phyloP scores from a whole-genome alignment of 2,888 invertebrate genomes.

The Hyposoter didymator region DNA sequence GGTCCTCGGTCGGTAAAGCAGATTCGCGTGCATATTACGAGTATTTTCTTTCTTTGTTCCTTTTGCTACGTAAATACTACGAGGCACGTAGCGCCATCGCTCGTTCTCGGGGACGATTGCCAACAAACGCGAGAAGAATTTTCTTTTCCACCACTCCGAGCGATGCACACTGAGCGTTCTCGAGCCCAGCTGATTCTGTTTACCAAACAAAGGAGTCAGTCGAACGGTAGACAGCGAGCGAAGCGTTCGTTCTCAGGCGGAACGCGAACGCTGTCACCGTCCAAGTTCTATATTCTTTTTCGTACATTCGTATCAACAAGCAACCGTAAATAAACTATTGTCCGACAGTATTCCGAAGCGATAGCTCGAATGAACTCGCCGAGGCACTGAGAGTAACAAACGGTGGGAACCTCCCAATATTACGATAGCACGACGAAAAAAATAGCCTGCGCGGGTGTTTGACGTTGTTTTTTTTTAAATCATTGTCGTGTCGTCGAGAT shows the following conservation, averaged over 20 bases:
- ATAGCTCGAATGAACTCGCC: background rate
- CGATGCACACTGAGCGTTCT: conserved; percentile 16
- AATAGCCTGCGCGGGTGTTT: background rate
- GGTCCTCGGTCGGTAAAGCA: conserved; percentile 55
- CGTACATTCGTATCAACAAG: background rate
- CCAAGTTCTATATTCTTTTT: background rate
- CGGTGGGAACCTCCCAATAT: background rate
- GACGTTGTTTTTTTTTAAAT: background rate
- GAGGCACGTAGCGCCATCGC: conserved; percentile 18
- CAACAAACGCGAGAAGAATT: conserved; percentile 40
- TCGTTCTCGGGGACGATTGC: conserved; percentile 42
- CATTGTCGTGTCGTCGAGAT: background rate
- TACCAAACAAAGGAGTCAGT: conserved; percentile 83
- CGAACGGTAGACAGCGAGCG: conserved; percentile 76
- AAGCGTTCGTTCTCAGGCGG: conserved; percentile 69
- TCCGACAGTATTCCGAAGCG: background rate
- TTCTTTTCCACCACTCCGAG: conserved; percentile 57
- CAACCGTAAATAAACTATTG: background rate
- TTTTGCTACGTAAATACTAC: background rate
- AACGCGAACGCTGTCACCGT: conserved; percentile 57
- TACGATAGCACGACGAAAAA: background rate
- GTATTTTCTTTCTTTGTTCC: background rate
- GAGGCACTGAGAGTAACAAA: background rate
- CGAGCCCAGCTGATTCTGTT: conserved; percentile 83
- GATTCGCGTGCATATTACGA: conserved; percentile 48